phyloP scores from a whole-genome alignment of 1,140 invertebrate genomes.

The Zaprionus nigranus region DNA sequence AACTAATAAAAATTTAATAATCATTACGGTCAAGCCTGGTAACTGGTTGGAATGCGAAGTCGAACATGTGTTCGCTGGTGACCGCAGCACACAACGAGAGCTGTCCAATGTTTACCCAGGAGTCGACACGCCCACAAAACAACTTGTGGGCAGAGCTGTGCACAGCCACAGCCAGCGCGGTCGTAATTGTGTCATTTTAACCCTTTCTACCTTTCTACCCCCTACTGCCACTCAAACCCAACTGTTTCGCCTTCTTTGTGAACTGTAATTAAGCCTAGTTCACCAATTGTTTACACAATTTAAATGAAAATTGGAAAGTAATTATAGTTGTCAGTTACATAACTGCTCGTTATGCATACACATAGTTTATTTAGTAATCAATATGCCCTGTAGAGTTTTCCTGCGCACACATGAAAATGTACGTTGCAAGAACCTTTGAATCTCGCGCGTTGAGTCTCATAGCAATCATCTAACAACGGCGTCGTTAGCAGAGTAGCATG shows the following conservation, averaged over 20 bases:
- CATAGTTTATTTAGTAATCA: slow-evolving; percentile 69
- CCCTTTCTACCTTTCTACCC: slow-evolving; percentile 40
- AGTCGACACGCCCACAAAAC: slow-evolving; percentile 67
- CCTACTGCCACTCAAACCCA: neutral
- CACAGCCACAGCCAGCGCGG: slow-evolving; percentile 15
- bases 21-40: slow-evolving; percentile 44
- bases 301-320: slow-evolving; percentile 73
- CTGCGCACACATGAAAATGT: neutral
- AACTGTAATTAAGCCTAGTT: slow-evolving; percentile 64
- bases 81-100: slow-evolving; percentile 67
- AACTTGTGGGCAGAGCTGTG: slow-evolving; percentile 51
- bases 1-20: slow-evolving; percentile 73
- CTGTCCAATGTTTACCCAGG: slow-evolving; percentile 78
- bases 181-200: slow-evolving; percentile 76
- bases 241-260: slow-evolving; percentile 22
- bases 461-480: neutral
- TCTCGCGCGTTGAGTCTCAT: neutral
- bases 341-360: slow-evolving; percentile 52
- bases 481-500: neutral
- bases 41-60: slow-evolving; percentile 50
- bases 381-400: slow-evolving; percentile 13
- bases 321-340: slow-evolving; percentile 61
- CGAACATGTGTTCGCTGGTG: slow-evolving; percentile 72
- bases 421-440: slow-evolving; percentile 14
- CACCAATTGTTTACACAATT: slow-evolving; percentile 74